Conservation (phyloP, 2,888 invertebrate species). For the Cheilosia scutellata region DNA sequence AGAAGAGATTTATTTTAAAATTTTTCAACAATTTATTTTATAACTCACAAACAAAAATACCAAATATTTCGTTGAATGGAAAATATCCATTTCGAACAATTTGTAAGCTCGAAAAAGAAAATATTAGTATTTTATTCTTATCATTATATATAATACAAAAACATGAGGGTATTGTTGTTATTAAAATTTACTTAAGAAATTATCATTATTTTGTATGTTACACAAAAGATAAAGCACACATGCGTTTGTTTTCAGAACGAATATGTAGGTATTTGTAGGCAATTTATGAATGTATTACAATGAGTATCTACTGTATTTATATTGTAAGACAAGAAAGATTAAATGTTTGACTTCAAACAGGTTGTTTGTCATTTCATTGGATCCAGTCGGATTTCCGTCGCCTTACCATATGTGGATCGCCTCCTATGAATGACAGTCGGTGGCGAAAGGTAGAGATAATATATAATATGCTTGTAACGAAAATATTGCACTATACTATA, state of each 20-base stretch:
- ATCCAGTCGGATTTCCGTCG: too few relatives aligned
- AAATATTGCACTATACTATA: too few relatives aligned
- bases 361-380: not conserved
- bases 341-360: constrained; percentile 28
- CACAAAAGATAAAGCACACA: not conserved
- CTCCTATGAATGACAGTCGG: too few relatives aligned
- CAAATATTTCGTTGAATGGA: constrained; percentile 63
- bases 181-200: constrained; percentile 46
- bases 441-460: too few relatives aligned
- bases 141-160: constrained; percentile 33
- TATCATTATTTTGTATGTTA: constrained; percentile 49
- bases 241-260: constrained; percentile 16
- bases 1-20: constrained; percentile 25
- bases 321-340: constrained; percentile 45
- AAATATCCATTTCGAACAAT: constrained; percentile 48
- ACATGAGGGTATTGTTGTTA: constrained; percentile 45
- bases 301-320: constrained; percentile 60
- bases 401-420: too few relatives aligned
- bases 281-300: constrained; percentile 50
- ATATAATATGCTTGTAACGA: too few relatives aligned
- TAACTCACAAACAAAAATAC: constrained; percentile 51
- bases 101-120: constrained; percentile 57
- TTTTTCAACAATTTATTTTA: constrained; percentile 33
- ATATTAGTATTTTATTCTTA: constrained; percentile 18
- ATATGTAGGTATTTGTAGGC: constrained; percentile 13